Evolutionary conservation across 1,140 invertebrate genomes (phyloP), one percentile per base, ranked within the genome.

Genomic region (Aphelenchoides besseyi): DNA sequence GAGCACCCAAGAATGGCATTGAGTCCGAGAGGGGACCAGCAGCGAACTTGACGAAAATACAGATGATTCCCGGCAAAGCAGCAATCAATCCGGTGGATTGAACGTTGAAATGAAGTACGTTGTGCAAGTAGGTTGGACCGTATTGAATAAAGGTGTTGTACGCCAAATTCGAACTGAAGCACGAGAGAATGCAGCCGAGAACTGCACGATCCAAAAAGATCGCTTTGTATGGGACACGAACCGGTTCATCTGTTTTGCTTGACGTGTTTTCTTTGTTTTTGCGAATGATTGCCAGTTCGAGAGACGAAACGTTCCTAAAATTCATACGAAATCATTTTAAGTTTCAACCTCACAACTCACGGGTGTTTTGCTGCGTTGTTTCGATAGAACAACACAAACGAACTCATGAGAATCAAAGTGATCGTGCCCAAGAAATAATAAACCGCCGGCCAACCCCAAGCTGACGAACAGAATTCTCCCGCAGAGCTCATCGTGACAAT

Each of bases 401-500:
- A 12, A 26, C 33, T 54, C 32, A 79, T 81, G 0, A 69, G 23
- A 12, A 78, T 18, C 3, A 71, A 30, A 36, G 78, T 78, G 36
- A 78, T 33, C 8, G 55, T 52, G 29, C 72, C 78, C 28, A 73
- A 75, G 57, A 81, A 54, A 41, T 81, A 82, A 63, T 79, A 79
- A 26, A 79, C 62, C 8, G 74, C 69, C n/a, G 63, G 66, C 78
- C 78, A 79, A 28, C 78, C 78, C 57, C 63, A 64, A n/a, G 26
- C 54, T 68, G 36, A 69, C 68, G 61, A 73, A 80, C 69, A 74
- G 0, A 80, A 71, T 33, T 73, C 55, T 30, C 79, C 79, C 9
- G 70, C 37, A 18, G 76, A 37, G 0, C 78, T 78, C 80, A 78
- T 78, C 8, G 78, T 76, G 26, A 78, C 35, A 36, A 78, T 80